These are phyloP conservation scores for Anser brachyrhynchus DNA, from an alignment of 2,113 vertebrate genomes.

Conservation along the genomic window DNA sequence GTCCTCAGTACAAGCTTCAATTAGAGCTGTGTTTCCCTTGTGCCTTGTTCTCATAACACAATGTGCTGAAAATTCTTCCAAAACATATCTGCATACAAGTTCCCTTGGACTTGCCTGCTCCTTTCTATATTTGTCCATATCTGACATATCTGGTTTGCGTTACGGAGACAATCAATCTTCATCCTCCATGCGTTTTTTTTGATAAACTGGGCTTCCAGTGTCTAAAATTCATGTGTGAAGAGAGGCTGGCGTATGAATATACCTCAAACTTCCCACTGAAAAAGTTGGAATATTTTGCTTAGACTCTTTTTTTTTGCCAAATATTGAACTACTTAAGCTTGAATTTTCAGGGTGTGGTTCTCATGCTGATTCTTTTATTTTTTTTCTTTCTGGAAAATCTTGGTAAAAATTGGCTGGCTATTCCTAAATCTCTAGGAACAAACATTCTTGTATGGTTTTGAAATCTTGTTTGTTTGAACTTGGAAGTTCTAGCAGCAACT, in stretches of 20 bases:
- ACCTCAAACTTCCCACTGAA: not conserved
- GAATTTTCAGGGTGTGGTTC: not conserved
- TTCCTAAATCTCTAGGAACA: not conserved
- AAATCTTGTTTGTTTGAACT: not conserved
- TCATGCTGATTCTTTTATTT: not conserved
- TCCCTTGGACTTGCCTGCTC: not conserved
- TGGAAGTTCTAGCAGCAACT: not conserved
- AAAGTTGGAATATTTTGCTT: not conserved
- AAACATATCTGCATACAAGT: not conserved
- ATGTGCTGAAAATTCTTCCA: slow-evolving; percentile 1
- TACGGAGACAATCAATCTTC: not conserved
- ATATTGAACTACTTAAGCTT: not conserved
- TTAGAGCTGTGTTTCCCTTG: not conserved
- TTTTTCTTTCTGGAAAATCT: not conserved
- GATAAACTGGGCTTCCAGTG: not conserved
- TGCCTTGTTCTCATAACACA: not conserved
- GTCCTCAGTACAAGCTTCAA: not conserved
- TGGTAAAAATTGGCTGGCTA: not conserved
- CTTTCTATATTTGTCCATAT: not conserved
- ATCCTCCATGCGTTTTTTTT: not conserved
- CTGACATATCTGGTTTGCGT: not conserved
- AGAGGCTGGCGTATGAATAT: not conserved
- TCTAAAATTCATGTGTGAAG: not conserved
- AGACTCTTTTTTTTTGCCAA: not conserved
- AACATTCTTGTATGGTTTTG: not conserved